These are phyloP conservation scores for Rhamphomyia laevipes DNA, from an alignment of 2,888 invertebrate genomes.

Conservation along the genomic window DNA sequence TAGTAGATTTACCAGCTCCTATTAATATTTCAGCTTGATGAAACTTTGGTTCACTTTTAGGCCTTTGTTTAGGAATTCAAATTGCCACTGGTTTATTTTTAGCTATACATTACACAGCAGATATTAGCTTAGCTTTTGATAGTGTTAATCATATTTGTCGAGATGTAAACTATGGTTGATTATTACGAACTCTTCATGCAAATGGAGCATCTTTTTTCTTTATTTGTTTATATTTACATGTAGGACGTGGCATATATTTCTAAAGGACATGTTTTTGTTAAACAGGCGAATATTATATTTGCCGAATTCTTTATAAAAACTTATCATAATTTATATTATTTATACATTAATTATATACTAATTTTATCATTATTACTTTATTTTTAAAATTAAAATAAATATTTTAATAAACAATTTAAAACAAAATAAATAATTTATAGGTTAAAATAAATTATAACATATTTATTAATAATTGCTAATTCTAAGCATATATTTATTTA, in stretches of 20 bases:
- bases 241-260: conserved; percentile 51
- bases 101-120: conserved; percentile 55
- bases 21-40: conserved; percentile 51
- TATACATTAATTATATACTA: conserved; percentile 39
- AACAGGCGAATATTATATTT: conserved; percentile 56
- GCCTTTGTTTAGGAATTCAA: conserved; percentile 51
- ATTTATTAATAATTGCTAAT: conserved; percentile 44
- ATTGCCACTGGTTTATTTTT: conserved; percentile 56
- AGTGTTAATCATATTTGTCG: conserved; percentile 57
- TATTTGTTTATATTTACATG: conserved; percentile 55
- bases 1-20: conserved; percentile 49
- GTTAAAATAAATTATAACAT: conserved; percentile 41
- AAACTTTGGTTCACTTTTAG: conserved; percentile 58
- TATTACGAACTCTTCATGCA: conserved; percentile 52
- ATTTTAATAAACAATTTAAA: conserved; percentile 38
- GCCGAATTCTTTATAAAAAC: conserved; percentile 50
- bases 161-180: conserved; percentile 57
- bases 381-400: conserved; percentile 34
- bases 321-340: conserved; percentile 25
- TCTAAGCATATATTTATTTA: conserved; percentile 44
- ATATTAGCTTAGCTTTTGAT: conserved; percentile 51
- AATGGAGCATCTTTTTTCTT: conserved; percentile 65
- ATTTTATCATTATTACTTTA: conserved; percentile 47
- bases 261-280: conserved; percentile 67
- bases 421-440: conserved; percentile 37